phyloP scores from a whole-genome alignment of 2,888 invertebrate genomes.

The Seira ritae region DNA sequence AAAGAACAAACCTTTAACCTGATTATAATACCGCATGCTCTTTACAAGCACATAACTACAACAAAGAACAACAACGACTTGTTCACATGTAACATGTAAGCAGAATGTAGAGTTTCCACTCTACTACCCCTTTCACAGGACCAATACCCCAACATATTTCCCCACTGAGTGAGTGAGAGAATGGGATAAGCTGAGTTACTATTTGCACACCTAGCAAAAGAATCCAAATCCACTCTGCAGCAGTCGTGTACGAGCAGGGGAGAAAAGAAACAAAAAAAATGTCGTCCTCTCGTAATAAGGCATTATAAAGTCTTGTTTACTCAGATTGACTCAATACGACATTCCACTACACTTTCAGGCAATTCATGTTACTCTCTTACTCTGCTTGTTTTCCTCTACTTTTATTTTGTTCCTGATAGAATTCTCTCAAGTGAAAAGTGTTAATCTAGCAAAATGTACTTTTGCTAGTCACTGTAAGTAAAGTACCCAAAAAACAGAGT shows the following conservation, averaged over 20 bases:
- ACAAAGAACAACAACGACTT: conserved; percentile 1
- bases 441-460: background rate
- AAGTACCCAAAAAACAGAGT: background rate
- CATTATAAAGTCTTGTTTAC: background rate
- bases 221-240: background rate
- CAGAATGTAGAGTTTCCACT: no score
- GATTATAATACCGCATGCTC: conserved; percentile 58
- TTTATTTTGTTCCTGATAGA: background rate
- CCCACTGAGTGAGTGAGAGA: background rate
- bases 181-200: background rate
- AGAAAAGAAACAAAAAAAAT: background rate
- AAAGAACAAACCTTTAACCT: conserved; percentile 42
- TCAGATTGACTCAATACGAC: background rate
- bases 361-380: background rate
- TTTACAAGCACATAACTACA: conserved; percentile 15
- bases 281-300: background rate
- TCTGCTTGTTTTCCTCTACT: background rate
- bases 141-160: background rate
- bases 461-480: background rate
- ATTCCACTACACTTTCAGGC: background rate
- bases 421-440: background rate
- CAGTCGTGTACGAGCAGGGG: background rate
- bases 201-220: conserved; percentile 6
- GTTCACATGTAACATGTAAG: background rate
- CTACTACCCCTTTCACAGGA: background rate